Evolutionary conservation across 2,113 vertebrate genomes (phyloP).

Genomic region (Corythornis madagascariensis): DNA sequence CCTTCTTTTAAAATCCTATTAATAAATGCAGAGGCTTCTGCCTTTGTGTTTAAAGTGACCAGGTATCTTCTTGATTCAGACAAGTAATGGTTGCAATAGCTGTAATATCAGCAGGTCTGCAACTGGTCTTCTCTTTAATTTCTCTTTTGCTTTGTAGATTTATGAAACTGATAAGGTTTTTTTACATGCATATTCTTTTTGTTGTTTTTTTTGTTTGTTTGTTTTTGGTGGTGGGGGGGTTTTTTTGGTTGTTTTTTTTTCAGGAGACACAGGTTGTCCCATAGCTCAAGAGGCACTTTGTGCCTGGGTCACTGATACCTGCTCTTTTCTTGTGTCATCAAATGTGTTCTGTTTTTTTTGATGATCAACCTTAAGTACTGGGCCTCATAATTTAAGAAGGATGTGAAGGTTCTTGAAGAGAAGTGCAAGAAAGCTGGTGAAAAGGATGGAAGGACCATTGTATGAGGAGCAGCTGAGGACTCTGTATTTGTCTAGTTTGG

Average conservation of each 20-base stretch:
- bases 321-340: not conserved
- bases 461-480: not conserved
- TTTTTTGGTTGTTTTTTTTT: not conserved
- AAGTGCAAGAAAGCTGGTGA: not conserved
- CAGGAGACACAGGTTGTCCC: not conserved
- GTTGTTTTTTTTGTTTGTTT: not conserved
- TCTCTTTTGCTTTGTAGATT: not conserved
- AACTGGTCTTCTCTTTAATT: not conserved
- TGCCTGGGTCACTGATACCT: not conserved
- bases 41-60: not conserved
- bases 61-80: accelerated
- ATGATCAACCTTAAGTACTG: not conserved
- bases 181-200: accelerated
- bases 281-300: not conserved
- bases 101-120: not conserved
- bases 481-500: not conserved
- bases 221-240: no score
- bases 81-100: not conserved
- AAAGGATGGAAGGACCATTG: not conserved
- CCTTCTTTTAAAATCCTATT: not conserved
- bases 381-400: not conserved
- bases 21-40: not conserved
- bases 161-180: not conserved
- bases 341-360: not conserved
- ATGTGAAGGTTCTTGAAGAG: not conserved